Evolutionary conservation across 2,113 vertebrate genomes (phyloP).

Genomic region (Chaetorhynchus papuensis): DNA sequence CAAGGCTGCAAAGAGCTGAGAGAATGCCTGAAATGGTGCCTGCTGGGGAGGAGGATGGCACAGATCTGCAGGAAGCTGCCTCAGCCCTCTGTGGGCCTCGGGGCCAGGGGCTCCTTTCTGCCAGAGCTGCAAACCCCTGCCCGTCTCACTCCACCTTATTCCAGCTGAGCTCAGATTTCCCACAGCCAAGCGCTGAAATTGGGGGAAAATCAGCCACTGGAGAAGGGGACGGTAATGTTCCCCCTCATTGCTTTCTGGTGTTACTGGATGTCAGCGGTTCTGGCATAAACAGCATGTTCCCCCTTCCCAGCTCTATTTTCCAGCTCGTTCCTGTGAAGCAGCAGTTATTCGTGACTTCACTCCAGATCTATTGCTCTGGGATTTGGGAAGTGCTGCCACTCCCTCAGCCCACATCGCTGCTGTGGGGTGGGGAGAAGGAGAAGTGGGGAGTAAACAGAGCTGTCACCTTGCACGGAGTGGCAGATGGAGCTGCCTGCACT

Average conservation of each 20-base stretch:
- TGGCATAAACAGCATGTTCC: slow-evolving; percentile 40
- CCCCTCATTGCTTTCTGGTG: neutral
- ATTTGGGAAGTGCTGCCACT: slow-evolving; percentile 51
- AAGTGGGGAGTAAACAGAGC: neutral
- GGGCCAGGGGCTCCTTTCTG: neutral
- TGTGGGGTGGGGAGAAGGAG: neutral
- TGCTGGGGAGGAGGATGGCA: neutral
- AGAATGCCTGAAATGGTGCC: fast-evolving
- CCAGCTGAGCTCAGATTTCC: neutral
- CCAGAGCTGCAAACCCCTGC: neutral
- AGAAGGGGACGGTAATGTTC: neutral
- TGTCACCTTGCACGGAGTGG: neutral
- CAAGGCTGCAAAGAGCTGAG: neutral
- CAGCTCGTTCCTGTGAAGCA: slow-evolving; percentile 1
- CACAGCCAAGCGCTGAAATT: neutral
- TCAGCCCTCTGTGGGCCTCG: fast-evolving
- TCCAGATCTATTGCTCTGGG: slow-evolving; percentile 48
- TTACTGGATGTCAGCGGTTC: neutral
- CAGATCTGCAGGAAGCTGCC: neutral
- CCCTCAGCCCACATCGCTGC: neutral
- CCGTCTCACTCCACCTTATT: neutral
- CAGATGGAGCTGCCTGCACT: neutral
- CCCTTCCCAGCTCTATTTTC: neutral
- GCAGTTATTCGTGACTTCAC: slow-evolving; percentile 52
- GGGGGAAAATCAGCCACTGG: neutral